These are phyloP conservation scores for Tapirus indicus DNA, from an alignment of 2,797 vertebrate genomes.

Conservation along the genomic window DNA sequence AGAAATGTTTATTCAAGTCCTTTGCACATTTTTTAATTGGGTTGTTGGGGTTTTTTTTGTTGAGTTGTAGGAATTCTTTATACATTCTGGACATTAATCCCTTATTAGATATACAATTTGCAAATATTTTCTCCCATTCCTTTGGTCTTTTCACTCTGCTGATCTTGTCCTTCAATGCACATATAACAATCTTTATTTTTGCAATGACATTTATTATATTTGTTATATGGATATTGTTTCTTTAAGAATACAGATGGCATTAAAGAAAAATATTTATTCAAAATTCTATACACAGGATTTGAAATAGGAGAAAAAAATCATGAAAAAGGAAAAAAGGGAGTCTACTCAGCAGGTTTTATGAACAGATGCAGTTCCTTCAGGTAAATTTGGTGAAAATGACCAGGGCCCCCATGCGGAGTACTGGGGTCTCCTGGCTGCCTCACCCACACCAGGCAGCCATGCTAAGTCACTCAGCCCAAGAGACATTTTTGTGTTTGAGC, in stretches of 20 bases:
- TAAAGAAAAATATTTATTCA: conserved; percentile 28
- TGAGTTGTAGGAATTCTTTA: background rate
- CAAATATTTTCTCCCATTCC: background rate
- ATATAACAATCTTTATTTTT: background rate
- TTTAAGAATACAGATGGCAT: background rate
- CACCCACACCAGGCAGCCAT: rapidly evolving
- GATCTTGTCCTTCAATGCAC: background rate
- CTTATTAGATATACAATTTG: background rate
- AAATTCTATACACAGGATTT: background rate
- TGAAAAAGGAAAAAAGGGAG: background rate
- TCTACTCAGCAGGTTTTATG: background rate
- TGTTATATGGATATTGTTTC: background rate
- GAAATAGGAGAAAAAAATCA: background rate
- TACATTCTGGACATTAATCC: background rate
- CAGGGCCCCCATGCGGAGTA: background rate
- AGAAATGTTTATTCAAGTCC: background rate
- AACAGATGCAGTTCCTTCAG: background rate
- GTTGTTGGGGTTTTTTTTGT: background rate
- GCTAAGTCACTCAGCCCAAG: background rate
- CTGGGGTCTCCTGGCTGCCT: background rate
- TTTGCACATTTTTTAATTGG: background rate
- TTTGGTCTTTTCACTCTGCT: background rate
- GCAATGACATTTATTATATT: background rate
- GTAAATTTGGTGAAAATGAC: background rate
- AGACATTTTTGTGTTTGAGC: background rate